Evolutionary conservation across 2,113 vertebrate genomes (phyloP).

Genomic region (Myocastor coypus): DNA sequence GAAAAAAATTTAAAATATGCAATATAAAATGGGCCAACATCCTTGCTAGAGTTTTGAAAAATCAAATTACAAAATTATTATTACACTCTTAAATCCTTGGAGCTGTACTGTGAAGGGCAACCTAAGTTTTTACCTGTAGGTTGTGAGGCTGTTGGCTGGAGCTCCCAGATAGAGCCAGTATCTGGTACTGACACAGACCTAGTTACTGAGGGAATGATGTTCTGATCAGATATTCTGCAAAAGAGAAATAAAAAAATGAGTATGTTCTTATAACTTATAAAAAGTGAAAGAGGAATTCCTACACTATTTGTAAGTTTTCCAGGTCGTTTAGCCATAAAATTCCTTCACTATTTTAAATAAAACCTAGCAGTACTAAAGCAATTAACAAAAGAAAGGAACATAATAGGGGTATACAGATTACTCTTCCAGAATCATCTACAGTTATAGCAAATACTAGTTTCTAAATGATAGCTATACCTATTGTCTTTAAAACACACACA

Average conservation of each 20-base stretch:
- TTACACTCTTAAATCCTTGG: neutral
- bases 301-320: neutral
- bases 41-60: neutral
- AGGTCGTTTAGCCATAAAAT: neutral
- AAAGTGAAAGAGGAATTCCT: slow-evolving; percentile 39
- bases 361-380: neutral
- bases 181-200: slow-evolving; percentile 96
- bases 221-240: slow-evolving; percentile 95
- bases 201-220: slow-evolving; percentile 94
- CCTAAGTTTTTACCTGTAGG: slow-evolving; percentile 87
- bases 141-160: slow-evolving; percentile 93
- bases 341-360: neutral
- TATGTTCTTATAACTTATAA: slow-evolving; percentile 58
- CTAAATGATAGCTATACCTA: neutral
- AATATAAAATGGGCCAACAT: slow-evolving; percentile 12
- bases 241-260: slow-evolving; percentile 80
- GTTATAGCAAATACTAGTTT: neutral
- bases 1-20: neutral
- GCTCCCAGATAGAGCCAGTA: slow-evolving; percentile 97
- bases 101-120: neutral
- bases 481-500: neutral
- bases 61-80: neutral
- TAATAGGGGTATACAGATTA: neutral
- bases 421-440: neutral
- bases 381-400: neutral